Evolutionary conservation across 2,113 vertebrate genomes (phyloP).

Genomic region (Speoplatyrhinus poulsoni): DNA sequence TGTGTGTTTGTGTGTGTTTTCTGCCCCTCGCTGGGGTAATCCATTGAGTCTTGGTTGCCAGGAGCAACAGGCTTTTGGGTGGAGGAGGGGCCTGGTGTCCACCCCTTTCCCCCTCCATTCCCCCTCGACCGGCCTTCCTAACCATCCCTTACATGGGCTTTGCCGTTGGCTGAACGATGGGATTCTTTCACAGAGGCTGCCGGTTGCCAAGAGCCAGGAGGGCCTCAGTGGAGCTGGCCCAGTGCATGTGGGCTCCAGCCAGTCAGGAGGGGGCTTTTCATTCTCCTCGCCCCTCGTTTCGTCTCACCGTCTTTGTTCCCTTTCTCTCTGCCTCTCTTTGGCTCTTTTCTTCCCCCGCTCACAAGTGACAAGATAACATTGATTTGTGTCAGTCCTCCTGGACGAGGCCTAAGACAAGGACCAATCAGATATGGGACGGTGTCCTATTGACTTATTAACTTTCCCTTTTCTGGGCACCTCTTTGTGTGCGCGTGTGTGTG

Average conservation of each 20-base stretch:
- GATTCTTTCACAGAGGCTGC: constrained; percentile 79
- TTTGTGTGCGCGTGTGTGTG: constrained; percentile 7
- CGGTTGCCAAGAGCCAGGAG: constrained; percentile 76
- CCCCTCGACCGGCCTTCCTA: constrained; percentile 14
- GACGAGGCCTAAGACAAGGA: constrained; percentile 52
- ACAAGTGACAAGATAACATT: constrained; percentile 77
- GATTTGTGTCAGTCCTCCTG: constrained; percentile 64
- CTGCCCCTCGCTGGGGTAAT: constrained; percentile 52
- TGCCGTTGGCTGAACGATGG: constrained; percentile 78
- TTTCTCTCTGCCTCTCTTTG: constrained; percentile 59
- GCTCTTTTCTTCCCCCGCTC: constrained; percentile 55
- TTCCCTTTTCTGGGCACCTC: constrained; percentile 34
- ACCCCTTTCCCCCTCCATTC: constrained; percentile 45
- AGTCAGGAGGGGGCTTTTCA: constrained; percentile 76
- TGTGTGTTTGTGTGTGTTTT: constrained; percentile 7
- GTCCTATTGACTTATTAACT: constrained; percentile 74
- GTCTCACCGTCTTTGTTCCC: constrained; percentile 52
- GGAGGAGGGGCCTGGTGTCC: constrained; percentile 52
- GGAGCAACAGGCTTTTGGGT: constrained; percentile 59
- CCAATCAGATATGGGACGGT: constrained; percentile 68
- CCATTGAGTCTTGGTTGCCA: constrained; percentile 60
- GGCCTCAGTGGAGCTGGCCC: constrained; percentile 69
- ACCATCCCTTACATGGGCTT: constrained; percentile 53
- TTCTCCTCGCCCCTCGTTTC: constrained; percentile 56
- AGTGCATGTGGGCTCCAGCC: constrained; percentile 73